Conservation (phyloP, 2,113 vertebrate species). For the Eptesicus fuscus region DNA sequence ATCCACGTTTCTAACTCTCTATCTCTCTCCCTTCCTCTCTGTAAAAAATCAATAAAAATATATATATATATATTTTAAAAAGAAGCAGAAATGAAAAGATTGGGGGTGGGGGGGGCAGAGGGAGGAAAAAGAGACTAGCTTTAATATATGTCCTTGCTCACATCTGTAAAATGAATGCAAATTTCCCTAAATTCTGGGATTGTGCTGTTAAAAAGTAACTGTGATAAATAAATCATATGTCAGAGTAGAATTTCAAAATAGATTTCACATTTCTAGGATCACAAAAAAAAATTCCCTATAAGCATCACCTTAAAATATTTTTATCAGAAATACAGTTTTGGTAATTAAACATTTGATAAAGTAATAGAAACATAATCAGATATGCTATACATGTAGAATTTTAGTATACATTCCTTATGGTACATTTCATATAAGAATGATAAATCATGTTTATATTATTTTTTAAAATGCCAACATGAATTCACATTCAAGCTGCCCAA, state of each 20-base stretch:
- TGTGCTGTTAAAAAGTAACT: not conserved
- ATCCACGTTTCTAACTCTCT: too few species aligned
- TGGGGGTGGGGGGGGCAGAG: fast-evolving
- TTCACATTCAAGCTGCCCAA: not conserved
- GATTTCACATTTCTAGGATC: not conserved
- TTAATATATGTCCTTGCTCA: fast-evolving
- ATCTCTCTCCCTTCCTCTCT: too few species aligned
- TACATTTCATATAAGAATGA: not conserved
- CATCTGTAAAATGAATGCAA: not conserved
- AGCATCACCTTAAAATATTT: not conserved
- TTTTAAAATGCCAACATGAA: not conserved
- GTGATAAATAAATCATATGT: not conserved
- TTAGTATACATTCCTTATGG: not conserved
- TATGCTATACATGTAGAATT: not conserved
- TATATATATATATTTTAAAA: too few species aligned
- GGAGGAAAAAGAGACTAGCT: too few species aligned
- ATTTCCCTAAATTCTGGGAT: not conserved
- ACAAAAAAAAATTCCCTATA: not conserved
- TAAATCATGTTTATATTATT: not conserved
- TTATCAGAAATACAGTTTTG: conserved; percentile 30
- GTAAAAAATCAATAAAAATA: too few species aligned
- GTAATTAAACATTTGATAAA: not conserved
- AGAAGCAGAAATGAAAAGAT: not conserved
- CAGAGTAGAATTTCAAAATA: conserved; percentile 23
- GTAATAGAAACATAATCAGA: not conserved